Evolutionary conservation across 2,888 invertebrate genomes (phyloP), one percentile per base, ranked within the genome.

Genomic region (Erebia ligea): DNA sequence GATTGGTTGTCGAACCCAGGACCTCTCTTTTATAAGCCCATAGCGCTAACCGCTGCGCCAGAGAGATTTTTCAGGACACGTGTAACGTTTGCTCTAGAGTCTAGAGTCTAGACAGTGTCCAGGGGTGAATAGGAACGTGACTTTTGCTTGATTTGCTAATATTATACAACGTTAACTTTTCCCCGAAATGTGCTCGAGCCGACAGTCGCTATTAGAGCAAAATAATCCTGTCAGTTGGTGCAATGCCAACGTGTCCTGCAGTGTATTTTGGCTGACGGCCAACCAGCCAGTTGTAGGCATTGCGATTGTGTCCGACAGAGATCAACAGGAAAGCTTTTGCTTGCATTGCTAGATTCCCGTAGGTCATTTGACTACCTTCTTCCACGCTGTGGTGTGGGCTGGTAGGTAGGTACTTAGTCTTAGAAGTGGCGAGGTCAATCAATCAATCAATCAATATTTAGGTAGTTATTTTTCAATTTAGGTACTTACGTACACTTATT

Each of bases 191-290:
- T 50, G 50, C 68, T 68, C 68, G 68, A 70, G 56, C 66, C 42
- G 57, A 70, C 78, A 65, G 71, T 73, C 73, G 68, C 74, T 76
- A 72, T 76, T 77, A 75, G 76, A 76, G 75, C 75, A 74, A 74
- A 73, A 76, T 79, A 78, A 79, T 79, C 76, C 76, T 75, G 70
- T 74, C 74, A 73, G 74, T 78, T 79, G 78, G 76, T 76, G 79
- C 81, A 78, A 83, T 86, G 90, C 90, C 90, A 90, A 83, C 81
- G 82, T 83, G 82, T 84, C 82, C 79, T 79, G 80, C 82, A 82
- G 80, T 81, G 79, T 75, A 76, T 42, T 78, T 86, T 90, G 90
- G 90, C 88, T 73, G 76, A 76, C 76, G 71, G 88, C 90, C 90
- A 90, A 85, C 76, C 76, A 71, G 88, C 90, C 90, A 90, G 86